A percentile compares a stretch with the other conserved stretches of the same genome.
phyloP scores from a whole-genome alignment of 2,888 invertebrate genomes.

The Perdita meconis region DNA sequence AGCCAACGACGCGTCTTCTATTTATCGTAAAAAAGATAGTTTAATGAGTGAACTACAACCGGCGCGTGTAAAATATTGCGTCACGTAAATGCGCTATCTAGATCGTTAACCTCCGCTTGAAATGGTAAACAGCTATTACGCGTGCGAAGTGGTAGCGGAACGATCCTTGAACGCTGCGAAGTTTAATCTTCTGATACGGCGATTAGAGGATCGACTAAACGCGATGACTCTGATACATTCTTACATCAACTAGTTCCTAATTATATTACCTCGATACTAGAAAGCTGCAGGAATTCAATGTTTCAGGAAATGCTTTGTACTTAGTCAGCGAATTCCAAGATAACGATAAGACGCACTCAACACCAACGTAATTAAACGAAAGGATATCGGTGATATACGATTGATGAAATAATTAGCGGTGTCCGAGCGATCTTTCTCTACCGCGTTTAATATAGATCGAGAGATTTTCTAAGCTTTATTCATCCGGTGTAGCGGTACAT shows the following conservation, averaged over 20 bases:
- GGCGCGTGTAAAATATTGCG: background rate
- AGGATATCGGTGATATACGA: slow-evolving; percentile 34
- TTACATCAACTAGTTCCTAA: background rate
- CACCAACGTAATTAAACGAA: slow-evolving; percentile 32
- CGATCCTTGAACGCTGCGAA: slow-evolving; percentile 2
- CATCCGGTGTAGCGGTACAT: slow-evolving; percentile 68
- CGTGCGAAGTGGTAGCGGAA: slow-evolving; percentile 10
- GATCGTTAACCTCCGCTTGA: slow-evolving; percentile 30
- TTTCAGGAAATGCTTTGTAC: background rate
- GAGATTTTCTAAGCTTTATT: slow-evolving; percentile 54
- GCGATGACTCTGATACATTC: slow-evolving; percentile 9
- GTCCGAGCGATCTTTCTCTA: slow-evolving; percentile 19
- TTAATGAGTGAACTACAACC: too few species aligned
- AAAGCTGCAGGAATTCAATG: background rate
- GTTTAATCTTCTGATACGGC: background rate
- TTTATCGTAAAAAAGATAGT: too few species aligned
- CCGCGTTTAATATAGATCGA: slow-evolving; percentile 17
- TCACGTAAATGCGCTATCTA: background rate
- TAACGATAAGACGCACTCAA: background rate
- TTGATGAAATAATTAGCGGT: slow-evolving; percentile 52
- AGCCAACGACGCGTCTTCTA: background rate
- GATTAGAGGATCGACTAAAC: background rate
- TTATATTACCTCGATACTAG: background rate
- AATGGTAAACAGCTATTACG: slow-evolving; percentile 17
- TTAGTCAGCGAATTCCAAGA: background rate